Conservation (phyloP, 2,888 invertebrate genomes). For the Schizotus pectinicornis region DNA sequence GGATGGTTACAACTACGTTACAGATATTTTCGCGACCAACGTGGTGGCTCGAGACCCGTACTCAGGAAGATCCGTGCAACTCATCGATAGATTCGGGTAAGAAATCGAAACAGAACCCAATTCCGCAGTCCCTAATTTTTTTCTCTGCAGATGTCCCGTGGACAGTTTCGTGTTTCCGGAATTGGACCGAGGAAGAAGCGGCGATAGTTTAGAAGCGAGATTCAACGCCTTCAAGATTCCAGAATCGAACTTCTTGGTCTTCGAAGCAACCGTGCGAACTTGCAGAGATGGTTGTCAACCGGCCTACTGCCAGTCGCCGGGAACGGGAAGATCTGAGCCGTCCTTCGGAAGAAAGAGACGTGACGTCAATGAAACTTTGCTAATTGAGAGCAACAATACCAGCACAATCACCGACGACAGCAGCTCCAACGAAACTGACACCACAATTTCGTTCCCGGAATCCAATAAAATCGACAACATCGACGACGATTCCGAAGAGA, state of each 20-base stretch:
- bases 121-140: no score
- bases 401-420: slow-evolving; percentile 29
- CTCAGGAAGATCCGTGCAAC: slow-evolving; percentile 85
- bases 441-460: slow-evolving; percentile 55
- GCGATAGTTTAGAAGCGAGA: slow-evolving; percentile 86
- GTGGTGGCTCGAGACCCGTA: slow-evolving; percentile 93
- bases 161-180: slow-evolving; percentile 93
- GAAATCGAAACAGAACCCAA: no score
- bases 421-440: slow-evolving; percentile 42
- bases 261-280: slow-evolving; percentile 89
- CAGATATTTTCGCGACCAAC: slow-evolving; percentile 91
- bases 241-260: slow-evolving; percentile 91
- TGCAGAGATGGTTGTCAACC: slow-evolving; percentile 91
- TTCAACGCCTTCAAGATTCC: slow-evolving; percentile 95
- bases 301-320: slow-evolving; percentile 82
- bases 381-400: slow-evolving; percentile 40
- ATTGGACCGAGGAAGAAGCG: slow-evolving; percentile 82
- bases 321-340: slow-evolving; percentile 76
- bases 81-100: slow-evolving; percentile 89
- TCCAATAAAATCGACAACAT: slow-evolving; percentile 57
- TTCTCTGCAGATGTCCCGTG: slow-evolving; percentile 84
- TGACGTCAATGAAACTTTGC: slow-evolving; percentile 56
- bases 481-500: slow-evolving; percentile 59
- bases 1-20: slow-evolving; percentile 86
- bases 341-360: slow-evolving; percentile 79